Base-by-base conservation (phyloP, 2,888 invertebrate species). In the Myopa testacea region DNA sequence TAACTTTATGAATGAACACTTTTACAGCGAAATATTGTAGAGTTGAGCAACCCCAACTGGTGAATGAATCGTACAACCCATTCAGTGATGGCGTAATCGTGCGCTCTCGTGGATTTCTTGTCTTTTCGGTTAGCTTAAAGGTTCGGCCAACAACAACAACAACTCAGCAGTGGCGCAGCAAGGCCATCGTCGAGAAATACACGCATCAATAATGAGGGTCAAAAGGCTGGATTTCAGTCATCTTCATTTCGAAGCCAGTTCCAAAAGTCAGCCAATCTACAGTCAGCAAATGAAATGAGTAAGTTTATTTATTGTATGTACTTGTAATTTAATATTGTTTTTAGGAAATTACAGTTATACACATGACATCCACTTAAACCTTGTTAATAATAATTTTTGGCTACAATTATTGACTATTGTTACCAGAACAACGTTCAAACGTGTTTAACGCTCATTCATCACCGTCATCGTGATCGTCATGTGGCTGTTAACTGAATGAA, bases 1-100 rank as follows among this genome's bases (percentile, higher is more conserved):
- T 70, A 55, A 55, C 37, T 70, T 70, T 70, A 70, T 70, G 70
- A 70, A 70, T 70, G 70, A 70, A 70, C 26, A 55, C 34, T 70
- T 40, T 67, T 55, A 70, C 52, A 55, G 70, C 55, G 55, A 70
- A 70, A 37, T 37, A 70, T 55, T 14, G 12, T 37, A 26, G 10
- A 34, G 70, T 70, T 70, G 55, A 37, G 70, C 70, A 70, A 70
- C 34, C 37, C 8, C 7, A 55, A 26, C 52, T 70, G 34, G 16
- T 70, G 70, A 70, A 70, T 70, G 70, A 70, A 70, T 55, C 52
- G 55, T 70, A 70, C 70, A 19, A 55, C 55, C 55, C 52, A 55
- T 70, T 55, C 52, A 70, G 55, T 34, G 55, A 70, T 34, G 70
- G 55, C 55, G 37, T 70, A 37, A 55, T 34, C 4, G 14, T 14